A percentile compares a stretch with the other conserved stretches of the same genome.
phyloP scores from a whole-genome alignment of 2,797 vertebrate species.

The Uromys caudimaculatus region DNA sequence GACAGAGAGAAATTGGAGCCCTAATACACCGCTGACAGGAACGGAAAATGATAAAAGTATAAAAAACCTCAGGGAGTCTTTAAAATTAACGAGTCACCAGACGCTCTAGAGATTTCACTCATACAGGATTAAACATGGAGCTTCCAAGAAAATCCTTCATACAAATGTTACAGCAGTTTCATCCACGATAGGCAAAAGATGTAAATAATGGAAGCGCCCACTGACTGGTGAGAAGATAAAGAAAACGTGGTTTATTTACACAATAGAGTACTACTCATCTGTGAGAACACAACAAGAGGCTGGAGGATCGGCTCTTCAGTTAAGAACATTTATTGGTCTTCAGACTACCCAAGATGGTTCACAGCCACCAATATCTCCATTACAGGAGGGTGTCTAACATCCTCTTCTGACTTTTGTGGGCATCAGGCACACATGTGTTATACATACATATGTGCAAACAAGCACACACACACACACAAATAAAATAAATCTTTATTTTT shows the following conservation, averaged over 20 bases:
- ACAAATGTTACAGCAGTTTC: neutral
- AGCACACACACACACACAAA: neutral
- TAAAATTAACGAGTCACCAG: conserved; percentile 34
- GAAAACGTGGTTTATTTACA: neutral
- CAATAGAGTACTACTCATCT: neutral
- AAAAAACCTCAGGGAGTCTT: neutral
- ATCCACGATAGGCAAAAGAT: neutral
- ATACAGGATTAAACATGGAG: neutral
- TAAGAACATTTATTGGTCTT: neutral
- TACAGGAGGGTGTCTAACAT: neutral
- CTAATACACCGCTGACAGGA: neutral
- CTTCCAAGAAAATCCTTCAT: conserved; percentile 9
- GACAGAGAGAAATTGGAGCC: conserved; percentile 28
- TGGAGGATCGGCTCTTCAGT: no score
- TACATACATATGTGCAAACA: neutral
- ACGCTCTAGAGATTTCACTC: neutral
- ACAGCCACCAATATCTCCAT: neutral
- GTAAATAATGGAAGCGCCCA: neutral
- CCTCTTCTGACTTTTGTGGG: neutral
- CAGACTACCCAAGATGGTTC: neutral
- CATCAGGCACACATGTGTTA: neutral
- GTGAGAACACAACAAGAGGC: neutral
- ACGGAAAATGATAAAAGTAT: neutral
- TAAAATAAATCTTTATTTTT: neutral
- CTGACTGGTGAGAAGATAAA: conserved; percentile 1